Base-by-base conservation (phyloP, 37 sponge, comb jelly and placozoan genomes). In the Spongia lamella region DNA sequence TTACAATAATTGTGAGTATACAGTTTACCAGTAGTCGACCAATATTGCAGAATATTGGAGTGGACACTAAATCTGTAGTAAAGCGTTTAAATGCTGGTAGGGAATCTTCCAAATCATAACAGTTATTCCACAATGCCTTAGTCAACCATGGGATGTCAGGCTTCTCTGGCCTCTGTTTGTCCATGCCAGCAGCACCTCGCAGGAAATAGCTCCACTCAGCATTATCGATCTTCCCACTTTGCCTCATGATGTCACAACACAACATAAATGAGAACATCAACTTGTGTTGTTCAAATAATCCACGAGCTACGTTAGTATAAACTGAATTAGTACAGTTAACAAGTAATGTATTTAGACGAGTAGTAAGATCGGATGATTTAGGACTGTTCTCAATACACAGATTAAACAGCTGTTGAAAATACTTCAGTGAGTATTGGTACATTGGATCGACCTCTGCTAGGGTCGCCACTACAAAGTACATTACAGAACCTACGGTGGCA, bases 381-480 rank as follows among this genome's bases (percentile, higher is more conserved):
- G 92, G 93, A 68, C 96, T 92, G 40, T 78, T 88, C 79, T 98
- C 96, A 53, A 98, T 98, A 53, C 96, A 95, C 21, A 40, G 56
- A 38, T 89, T 95, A 76, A 98, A 98, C 31, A 96, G 65, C 70
- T 87, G 66, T 40, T 63, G 64, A 87, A 98, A 98, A 65, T 95
- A 98, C 73, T 98, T 95, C 39, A 98, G 91, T 19, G 99, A 98
- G 87, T 83, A 98, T 73, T 98, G 99, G 85, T 98, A 98, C 99
- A 98, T 98, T 0, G 99, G 96, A 66, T 98, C 99, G 9, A 98
- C 86, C 55, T 95, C 96, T 40, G 94, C 91, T 70, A 98, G 77
- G 0, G 77, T 83, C 16, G 99, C 96, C 20, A 95, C 91, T 22
- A 95, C 96, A 83, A 98, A 98, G 78, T 93, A 98, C 83, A 98